Evolutionary conservation across 2,888 invertebrate species (phyloP).

Genomic region (Griposia aprilina): DNA sequence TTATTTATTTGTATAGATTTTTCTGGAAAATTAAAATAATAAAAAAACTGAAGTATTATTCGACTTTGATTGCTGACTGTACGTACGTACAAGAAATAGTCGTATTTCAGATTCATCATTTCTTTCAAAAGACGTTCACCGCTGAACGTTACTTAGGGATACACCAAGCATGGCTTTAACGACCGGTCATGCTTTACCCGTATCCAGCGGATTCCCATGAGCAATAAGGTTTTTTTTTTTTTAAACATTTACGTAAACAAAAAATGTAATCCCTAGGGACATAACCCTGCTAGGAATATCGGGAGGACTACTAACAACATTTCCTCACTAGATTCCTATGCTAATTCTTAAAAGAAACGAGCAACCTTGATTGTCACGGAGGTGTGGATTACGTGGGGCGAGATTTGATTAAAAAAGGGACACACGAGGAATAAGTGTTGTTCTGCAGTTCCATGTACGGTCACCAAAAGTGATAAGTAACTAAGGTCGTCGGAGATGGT

Average conservation of each 20-base stretch:
- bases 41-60: background rate
- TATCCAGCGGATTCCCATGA: background rate
- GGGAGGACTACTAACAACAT: background rate
- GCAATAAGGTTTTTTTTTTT: no score
- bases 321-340: slow-evolving; percentile 32
- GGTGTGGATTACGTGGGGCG: background rate
- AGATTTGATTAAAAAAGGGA: slow-evolving; percentile 42
- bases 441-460: background rate
- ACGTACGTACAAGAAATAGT: background rate
- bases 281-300: background rate
- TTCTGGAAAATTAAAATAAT: no score
- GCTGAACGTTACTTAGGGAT: no score
- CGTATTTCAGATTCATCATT: background rate
- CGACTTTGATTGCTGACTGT: background rate
- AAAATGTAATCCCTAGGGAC: background rate
- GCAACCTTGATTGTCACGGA: slow-evolving; percentile 9
- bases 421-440: background rate
- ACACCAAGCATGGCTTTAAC: no score
- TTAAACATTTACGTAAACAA: background rate
- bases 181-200: no score
- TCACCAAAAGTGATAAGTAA: no score
- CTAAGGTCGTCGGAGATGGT: no score
- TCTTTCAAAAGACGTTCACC: background rate
- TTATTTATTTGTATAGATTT: no score
- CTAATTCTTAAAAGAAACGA: slow-evolving; percentile 39